phyloP scores from a whole-genome alignment of 2,888 invertebrate genomes.

The Antitype chi region DNA sequence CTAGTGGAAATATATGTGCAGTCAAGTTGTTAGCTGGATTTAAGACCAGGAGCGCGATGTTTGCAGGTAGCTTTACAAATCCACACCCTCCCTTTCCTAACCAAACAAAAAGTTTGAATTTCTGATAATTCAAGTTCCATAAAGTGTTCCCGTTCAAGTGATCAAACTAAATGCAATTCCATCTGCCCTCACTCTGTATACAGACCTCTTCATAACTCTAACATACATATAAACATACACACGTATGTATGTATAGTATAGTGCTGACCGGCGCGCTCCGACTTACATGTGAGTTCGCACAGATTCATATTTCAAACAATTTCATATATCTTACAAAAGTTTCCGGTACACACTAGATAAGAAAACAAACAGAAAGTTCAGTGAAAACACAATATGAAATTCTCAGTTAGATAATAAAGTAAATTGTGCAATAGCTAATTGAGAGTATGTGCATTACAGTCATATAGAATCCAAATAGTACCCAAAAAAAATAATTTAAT shows the following conservation, averaged over 20 bases:
- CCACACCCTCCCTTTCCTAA: no score
- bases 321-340: conserved; percentile 65
- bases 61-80: no score
- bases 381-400: not conserved
- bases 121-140: not conserved
- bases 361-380: conserved; percentile 23
- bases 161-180: conserved; percentile 4
- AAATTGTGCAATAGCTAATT: not conserved
- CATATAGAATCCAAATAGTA: not conserved
- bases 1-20: no score
- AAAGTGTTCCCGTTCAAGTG: not conserved
- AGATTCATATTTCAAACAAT: conserved; percentile 68
- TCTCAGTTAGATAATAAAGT: not conserved
- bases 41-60: no score
- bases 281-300: conserved; percentile 47
- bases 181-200: not conserved
- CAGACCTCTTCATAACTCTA: not conserved
- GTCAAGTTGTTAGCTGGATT: no score
- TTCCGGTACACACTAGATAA: conserved; percentile 19
- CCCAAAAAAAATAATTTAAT: not conserved
- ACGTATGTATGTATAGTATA: not conserved
- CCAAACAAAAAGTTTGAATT: no score
- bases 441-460: not conserved
- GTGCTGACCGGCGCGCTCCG: conserved; percentile 38
- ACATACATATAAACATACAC: not conserved